phyloP scores from a whole-genome alignment of 2,797 vertebrate species.

The Manis javanica region DNA sequence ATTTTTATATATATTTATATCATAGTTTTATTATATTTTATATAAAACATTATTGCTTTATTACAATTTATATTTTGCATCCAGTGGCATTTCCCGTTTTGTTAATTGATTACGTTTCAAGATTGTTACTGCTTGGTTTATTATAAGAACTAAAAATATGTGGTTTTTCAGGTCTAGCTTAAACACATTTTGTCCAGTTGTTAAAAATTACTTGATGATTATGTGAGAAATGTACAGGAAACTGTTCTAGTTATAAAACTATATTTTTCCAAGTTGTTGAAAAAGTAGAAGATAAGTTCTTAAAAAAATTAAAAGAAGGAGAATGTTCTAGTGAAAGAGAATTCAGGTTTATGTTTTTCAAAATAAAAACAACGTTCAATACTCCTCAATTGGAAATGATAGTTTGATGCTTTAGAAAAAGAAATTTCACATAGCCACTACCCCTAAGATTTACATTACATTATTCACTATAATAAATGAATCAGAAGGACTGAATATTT shows the following conservation, averaged over 20 bases:
- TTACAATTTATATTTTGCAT: background rate
- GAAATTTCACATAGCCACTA: background rate
- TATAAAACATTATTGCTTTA: background rate
- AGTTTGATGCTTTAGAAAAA: background rate
- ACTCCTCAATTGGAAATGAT: background rate
- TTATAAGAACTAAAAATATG: background rate
- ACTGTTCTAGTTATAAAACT: conserved; percentile 24
- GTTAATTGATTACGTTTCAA: background rate
- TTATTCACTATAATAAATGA: background rate
- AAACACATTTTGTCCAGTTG: background rate
- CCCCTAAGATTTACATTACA: background rate
- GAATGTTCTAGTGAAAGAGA: background rate
- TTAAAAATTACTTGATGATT: background rate
- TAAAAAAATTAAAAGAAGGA: background rate
- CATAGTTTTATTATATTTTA: too few species aligned
- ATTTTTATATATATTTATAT: too few species aligned
- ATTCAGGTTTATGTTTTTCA: background rate
- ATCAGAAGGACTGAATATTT: background rate
- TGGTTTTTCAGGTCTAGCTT: background rate
- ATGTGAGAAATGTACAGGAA: background rate
- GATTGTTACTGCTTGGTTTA: background rate
- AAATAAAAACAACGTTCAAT: background rate
- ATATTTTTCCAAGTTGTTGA: background rate
- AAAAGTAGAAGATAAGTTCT: background rate
- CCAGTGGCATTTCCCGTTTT: background rate